Conservation (phyloP, 2,113 vertebrate genomes). For the Salvelinus sp. region DNA sequence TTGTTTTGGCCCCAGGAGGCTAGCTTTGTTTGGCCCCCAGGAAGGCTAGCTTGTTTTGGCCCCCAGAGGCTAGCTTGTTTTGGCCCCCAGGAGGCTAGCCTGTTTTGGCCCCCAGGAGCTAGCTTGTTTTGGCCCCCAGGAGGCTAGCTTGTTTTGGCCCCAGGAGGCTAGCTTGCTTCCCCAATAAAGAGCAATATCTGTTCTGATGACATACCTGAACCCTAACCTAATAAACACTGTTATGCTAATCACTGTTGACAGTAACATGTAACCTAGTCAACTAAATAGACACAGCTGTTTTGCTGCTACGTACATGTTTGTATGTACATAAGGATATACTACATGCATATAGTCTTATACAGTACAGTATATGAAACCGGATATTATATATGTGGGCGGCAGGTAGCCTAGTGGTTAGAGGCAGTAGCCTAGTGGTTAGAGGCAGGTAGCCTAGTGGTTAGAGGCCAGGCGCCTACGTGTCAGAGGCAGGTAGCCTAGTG, state of each 20-base stretch:
- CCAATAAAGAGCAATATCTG: slow-evolving; percentile 63
- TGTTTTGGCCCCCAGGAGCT: slow-evolving; percentile 38
- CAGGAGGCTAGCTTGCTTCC: slow-evolving; percentile 46
- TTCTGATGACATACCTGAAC: slow-evolving; percentile 62
- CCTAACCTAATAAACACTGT: slow-evolving; percentile 47
- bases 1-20: slow-evolving; percentile 37
- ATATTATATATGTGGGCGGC: too few species aligned
- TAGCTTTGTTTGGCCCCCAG: slow-evolving; percentile 32
- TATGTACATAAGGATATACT: too few species aligned
- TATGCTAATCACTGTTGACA: slow-evolving; percentile 65
- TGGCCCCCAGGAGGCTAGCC: slow-evolving; percentile 41
- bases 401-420: too few species aligned
- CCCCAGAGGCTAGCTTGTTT: slow-evolving; percentile 35
- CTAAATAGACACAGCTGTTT: slow-evolving; percentile 57
- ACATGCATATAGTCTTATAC: too few species aligned
- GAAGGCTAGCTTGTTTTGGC: slow-evolving; percentile 38
- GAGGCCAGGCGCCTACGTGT: too few species aligned
- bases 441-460: too few species aligned
- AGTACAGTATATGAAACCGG: too few species aligned
- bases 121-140: slow-evolving; percentile 32
- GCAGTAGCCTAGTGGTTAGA: too few species aligned
- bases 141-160: slow-evolving; percentile 34
- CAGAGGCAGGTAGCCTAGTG: too few species aligned
- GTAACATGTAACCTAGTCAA: slow-evolving; percentile 48
- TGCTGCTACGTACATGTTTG: slow-evolving; percentile 35